phyloP scores from a whole-genome alignment of 2,888 invertebrate species.

The Cheilosia variabilis region DNA sequence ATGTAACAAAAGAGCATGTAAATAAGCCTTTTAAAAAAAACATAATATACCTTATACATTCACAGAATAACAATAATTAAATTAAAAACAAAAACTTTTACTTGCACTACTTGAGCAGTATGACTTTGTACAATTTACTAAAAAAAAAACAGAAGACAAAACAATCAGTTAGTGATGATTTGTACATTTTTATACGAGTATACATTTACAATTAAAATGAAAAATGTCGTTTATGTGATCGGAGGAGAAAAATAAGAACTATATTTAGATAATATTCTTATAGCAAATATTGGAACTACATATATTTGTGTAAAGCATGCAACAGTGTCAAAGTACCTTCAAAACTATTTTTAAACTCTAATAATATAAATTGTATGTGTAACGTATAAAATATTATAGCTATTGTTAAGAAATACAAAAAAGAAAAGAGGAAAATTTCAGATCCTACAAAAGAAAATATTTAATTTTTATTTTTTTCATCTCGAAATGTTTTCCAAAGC shows the following conservation, averaged over 20 bases:
- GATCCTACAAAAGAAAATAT: not conserved
- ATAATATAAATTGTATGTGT: not conserved
- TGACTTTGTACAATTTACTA: conserved; percentile 61
- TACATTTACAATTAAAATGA: conserved; percentile 36
- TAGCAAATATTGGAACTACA: conserved; percentile 20
- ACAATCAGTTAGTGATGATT: conserved; percentile 69
- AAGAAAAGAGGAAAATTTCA: not conserved
- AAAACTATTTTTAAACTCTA: conserved; percentile 47
- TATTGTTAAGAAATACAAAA: not conserved
- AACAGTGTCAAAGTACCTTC: conserved; percentile 73
- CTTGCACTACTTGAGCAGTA: conserved; percentile 60
- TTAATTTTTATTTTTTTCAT: not conserved
- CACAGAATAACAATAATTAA: conserved; percentile 39
- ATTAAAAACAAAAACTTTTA: conserved; percentile 24
- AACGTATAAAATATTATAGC: not conserved
- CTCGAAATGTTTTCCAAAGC: no score
- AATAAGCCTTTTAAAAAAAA: conserved; percentile 50
- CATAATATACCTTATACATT: not conserved
- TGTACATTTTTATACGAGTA: conserved; percentile 71
- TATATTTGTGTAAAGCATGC: conserved; percentile 49
- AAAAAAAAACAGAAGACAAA: conserved; percentile 22
- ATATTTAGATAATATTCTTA: conserved; percentile 18
- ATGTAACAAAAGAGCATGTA: conserved; percentile 52
- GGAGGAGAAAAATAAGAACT: conserved; percentile 4
- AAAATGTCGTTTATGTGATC: conserved; percentile 43